phyloP scores from a whole-genome alignment of 2,113 vertebrate species.

The Phylloscopus whistleri region DNA sequence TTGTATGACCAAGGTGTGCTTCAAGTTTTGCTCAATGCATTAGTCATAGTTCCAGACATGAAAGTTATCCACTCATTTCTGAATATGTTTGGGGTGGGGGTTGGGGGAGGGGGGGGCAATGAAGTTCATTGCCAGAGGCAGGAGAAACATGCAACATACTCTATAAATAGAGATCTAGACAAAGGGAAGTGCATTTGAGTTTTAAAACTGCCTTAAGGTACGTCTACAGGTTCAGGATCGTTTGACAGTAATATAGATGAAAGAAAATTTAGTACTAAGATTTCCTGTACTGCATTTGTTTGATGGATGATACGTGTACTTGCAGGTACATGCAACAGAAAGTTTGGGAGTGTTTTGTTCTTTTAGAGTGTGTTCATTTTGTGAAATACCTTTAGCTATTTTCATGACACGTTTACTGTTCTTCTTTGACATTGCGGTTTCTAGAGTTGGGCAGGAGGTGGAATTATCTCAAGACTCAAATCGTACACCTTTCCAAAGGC shows the following conservation, averaged over 20 bases:
- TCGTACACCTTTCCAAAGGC: conserved; percentile 84
- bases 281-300: not conserved
- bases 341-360: not conserved
- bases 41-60: not conserved
- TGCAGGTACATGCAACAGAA: not conserved
- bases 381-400: not conserved
- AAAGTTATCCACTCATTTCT: not conserved
- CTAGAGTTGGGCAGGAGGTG: conserved; percentile 80
- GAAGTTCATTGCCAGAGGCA: not conserved
- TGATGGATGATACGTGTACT: not conserved
- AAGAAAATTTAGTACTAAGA: not conserved
- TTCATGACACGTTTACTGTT: conserved; percentile 67
- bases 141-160: not conserved
- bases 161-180: not conserved
- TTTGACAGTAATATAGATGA: not conserved
- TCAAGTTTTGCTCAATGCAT: not conserved
- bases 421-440: conserved; percentile 85
- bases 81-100: not conserved
- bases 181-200: not conserved
- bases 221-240: not conserved
- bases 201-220: not conserved
- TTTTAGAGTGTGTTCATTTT: not conserved
- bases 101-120: too few relatives aligned
- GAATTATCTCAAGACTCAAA: conserved; percentile 86
- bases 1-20: not conserved